A percentile compares a stretch with the other conserved stretches of the same genome.
These are phyloP conservation scores for Acestrorhynchus altus DNA, from an alignment of 2,797 vertebrate genomes.

Conservation along the genomic window DNA sequence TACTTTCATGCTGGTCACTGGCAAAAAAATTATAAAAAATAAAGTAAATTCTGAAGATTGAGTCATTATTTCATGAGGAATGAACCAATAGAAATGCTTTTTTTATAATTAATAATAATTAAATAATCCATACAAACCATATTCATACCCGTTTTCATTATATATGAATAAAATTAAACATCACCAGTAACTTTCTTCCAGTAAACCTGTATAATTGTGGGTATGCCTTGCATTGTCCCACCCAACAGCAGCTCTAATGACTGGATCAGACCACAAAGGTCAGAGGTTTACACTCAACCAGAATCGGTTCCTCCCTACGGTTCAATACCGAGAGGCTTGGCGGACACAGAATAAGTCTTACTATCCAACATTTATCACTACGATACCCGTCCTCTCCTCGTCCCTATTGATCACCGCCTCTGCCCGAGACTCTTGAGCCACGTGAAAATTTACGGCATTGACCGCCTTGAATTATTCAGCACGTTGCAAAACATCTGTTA, in stretches of 20 bases:
- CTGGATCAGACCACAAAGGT: neutral
- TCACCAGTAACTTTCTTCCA: too few relatives aligned
- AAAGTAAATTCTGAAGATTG: too few relatives aligned
- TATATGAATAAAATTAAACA: too few relatives aligned
- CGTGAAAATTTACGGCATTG: constrained; percentile 64
- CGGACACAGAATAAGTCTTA: constrained; percentile 6
- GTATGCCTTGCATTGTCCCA: neutral
- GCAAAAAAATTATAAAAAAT: too few relatives aligned
- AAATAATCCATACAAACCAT: too few relatives aligned
- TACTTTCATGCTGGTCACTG: too few relatives aligned
- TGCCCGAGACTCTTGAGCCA: constrained; percentile 20
- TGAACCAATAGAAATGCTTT: too few relatives aligned
- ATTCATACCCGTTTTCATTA: too few relatives aligned
- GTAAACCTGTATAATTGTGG: neutral
- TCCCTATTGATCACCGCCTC: constrained; percentile 46
- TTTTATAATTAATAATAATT: too few relatives aligned
- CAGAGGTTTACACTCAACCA: neutral
- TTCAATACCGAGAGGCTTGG: constrained; percentile 8
- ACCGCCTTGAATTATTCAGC: constrained; percentile 83
- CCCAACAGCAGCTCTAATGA: neutral
- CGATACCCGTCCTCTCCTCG: constrained; percentile 14
- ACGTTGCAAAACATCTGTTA: constrained; percentile 74
- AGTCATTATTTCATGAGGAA: too few relatives aligned
- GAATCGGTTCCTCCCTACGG: neutral
- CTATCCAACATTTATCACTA: constrained; percentile 44